Base-by-base conservation (phyloP, 1,140 invertebrate species). In the Aplysia californica region DNA sequence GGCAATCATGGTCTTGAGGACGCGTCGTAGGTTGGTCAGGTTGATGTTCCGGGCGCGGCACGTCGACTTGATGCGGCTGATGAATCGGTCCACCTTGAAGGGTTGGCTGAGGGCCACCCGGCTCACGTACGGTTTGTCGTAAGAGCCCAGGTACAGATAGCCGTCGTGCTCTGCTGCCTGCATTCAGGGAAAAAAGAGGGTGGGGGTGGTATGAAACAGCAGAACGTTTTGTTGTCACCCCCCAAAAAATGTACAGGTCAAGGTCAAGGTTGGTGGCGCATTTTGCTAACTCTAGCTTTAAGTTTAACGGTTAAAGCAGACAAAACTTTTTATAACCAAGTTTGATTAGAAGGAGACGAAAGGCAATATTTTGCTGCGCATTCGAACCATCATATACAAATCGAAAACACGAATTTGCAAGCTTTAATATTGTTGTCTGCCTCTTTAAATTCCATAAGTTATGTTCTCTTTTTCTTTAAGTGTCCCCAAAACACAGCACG, bases 41-140 rank as follows among this genome's bases (percentile, higher is more conserved):
- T 74, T 74, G 23, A 74, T 61, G 31, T 65, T 38, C 20, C 56
- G 61, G n/a, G 71, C 71, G 20, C 71, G 35, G 71, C 71, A 74
- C 4, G 71, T 74, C 31, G 71, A 74, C 39, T 74, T 74, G 2
- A 74, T 38, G 29, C 65, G 61, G 35, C n/a, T 35, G 15, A 74
- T 21, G 39, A 74, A 74, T 20, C 71, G 33, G 10, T 74, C 71
- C 26, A 74, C 71, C 23, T 74, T 31, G 26, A 74, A 74, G 20
- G 15, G 23, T 20, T 61, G 20, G 6, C 35, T 41, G 10, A 65
- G 4, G 5, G 59, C 3, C 15, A 74, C 71, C 21, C 71, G 71
- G 59, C 58, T 74, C 5, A 74, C 39, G 29, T 26, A 74, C 1
- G 71, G 71, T 3, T 31, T 31, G 39, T 41, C 71, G n/a, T 31